Conservation (phyloP, 1,140 invertebrate species). For the Drosophila aff. region DNA sequence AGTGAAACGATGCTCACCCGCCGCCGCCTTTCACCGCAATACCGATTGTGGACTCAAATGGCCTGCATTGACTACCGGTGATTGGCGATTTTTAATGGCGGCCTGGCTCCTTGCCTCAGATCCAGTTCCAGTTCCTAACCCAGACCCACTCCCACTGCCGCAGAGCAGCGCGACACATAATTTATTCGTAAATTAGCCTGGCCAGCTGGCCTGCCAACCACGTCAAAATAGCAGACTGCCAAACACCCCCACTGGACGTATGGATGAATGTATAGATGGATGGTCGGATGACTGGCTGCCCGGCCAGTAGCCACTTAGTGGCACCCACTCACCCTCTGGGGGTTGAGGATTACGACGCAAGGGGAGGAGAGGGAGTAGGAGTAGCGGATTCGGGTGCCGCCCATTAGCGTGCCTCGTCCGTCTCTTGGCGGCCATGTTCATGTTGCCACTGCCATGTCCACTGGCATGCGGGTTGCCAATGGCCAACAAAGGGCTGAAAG, state of each 20-base stretch:
- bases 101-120: slow-evolving; percentile 8
- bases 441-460: slow-evolving; percentile 34
- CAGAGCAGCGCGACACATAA: slow-evolving; percentile 50
- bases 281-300: slow-evolving; percentile 19
- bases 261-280: slow-evolving; percentile 26
- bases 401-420: slow-evolving; percentile 64
- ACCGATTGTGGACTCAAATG: slow-evolving; percentile 41
- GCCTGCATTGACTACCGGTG: slow-evolving; percentile 58
- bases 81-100: slow-evolving; percentile 45
- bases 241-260: slow-evolving; percentile 38
- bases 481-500: slow-evolving; percentile 21
- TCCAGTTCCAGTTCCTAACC: slow-evolving; percentile 3
- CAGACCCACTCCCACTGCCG: slow-evolving; percentile 26
- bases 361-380: not conserved
- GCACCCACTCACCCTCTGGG: slow-evolving; percentile 57
- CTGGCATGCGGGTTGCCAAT: slow-evolving; percentile 43
- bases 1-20: slow-evolving; percentile 57
- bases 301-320: slow-evolving; percentile 54
- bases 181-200: slow-evolving; percentile 69
- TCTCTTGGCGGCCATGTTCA: slow-evolving; percentile 63
- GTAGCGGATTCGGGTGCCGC: slow-evolving; percentile 33
- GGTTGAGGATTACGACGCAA: not conserved
- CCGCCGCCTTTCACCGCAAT: slow-evolving; percentile 65
- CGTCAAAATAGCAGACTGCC: slow-evolving; percentile 50
- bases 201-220: slow-evolving; percentile 64